phyloP scores from a whole-genome alignment of 2,888 invertebrate species.

The Aporophyla nigra region DNA sequence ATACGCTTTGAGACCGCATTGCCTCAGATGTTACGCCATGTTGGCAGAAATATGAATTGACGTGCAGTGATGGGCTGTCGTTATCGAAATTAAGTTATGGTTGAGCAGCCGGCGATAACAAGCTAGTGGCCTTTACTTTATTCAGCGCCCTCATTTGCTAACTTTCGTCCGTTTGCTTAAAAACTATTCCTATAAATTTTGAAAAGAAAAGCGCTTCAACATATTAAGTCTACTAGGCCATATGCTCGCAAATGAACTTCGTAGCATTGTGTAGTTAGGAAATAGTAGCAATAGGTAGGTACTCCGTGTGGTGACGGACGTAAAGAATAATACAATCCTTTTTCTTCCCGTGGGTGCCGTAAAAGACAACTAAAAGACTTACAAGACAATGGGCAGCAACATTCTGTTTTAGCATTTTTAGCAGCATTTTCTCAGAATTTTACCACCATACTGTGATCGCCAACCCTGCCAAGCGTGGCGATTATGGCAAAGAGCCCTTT shows the following conservation, averaged over 20 bases:
- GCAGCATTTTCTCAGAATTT: too few relatives aligned
- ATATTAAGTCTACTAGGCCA: not conserved
- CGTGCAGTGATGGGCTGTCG: not conserved
- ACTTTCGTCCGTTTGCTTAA: not conserved
- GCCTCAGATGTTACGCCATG: conserved; percentile 30
- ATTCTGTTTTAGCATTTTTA: too few relatives aligned
- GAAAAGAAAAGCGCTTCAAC: not conserved
- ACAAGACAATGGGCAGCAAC: too few relatives aligned
- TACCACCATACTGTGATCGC: too few relatives aligned
- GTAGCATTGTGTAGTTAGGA: not conserved
- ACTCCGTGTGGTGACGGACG: too few relatives aligned
- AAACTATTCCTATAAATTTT: not conserved
- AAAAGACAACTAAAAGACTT: too few relatives aligned
- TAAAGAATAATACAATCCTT: too few relatives aligned
- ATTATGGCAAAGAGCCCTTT: too few relatives aligned
- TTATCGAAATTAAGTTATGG: conserved; percentile 21
- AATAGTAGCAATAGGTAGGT: too few relatives aligned
- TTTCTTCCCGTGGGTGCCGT: too few relatives aligned
- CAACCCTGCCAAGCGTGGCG: too few relatives aligned
- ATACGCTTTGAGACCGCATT: conserved; percentile 41
- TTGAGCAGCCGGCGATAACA: not conserved
- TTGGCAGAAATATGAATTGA: conserved; percentile 23
- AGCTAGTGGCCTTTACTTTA: not conserved
- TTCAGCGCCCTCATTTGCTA: not conserved
- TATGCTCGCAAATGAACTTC: not conserved